Percentiles rank a stretch among this genome's conserved stretches.
Evolutionary conservation across 2,797 vertebrate genomes (phyloP).

Genomic region (Nannoperca obscura): DNA sequence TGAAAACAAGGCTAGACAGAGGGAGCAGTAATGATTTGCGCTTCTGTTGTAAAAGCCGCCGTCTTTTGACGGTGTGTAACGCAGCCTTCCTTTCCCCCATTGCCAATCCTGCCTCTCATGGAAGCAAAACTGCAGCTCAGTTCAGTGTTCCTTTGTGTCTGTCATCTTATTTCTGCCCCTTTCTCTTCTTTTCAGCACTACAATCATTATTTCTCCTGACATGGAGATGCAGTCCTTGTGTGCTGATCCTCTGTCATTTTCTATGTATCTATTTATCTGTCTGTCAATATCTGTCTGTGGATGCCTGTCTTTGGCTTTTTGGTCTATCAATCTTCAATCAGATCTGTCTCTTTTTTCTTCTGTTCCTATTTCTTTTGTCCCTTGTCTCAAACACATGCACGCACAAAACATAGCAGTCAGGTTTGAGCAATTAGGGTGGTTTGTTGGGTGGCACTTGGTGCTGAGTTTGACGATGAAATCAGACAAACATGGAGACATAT

Average conservation of each 20-base stretch:
- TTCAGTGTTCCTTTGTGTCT: constrained; percentile 58
- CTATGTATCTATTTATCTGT: constrained; percentile 37
- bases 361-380: constrained; percentile 28
- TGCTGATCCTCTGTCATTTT: constrained; percentile 40
- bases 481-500: constrained; percentile 27
- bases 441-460: constrained; percentile 35
- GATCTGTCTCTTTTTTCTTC: constrained; percentile 9
- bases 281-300: constrained; percentile 25
- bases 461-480: constrained; percentile 32
- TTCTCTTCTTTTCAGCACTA: constrained; percentile 48
- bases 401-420: constrained; percentile 18
- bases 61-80: constrained; percentile 56
- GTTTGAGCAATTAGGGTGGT: constrained; percentile 44
- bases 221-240: constrained; percentile 38
- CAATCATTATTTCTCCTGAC: constrained; percentile 62
- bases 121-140: constrained; percentile 52
- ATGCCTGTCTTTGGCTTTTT: constrained; percentile 7
- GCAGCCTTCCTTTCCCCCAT: constrained; percentile 30
- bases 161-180: constrained; percentile 38
- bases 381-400: not conserved
- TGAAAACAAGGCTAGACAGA: constrained; percentile 67
- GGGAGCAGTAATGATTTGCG: constrained; percentile 64
- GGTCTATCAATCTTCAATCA: constrained; percentile 20
- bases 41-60: constrained; percentile 51
- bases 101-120: constrained; percentile 42